These are phyloP conservation scores for Pteria penguin DNA, from an alignment of 2,888 invertebrate species.

Conservation along the genomic window DNA sequence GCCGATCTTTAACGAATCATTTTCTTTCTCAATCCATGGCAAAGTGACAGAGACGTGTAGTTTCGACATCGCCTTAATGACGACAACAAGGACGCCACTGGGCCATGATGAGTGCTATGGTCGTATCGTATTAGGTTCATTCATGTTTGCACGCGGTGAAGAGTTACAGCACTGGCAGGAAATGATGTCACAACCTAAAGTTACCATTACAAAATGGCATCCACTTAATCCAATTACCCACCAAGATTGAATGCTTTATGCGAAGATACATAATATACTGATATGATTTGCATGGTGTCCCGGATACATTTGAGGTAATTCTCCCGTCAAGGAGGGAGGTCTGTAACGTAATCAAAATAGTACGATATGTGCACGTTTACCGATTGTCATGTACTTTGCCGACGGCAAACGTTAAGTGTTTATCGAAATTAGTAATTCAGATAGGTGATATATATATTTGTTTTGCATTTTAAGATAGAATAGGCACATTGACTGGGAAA, in stretches of 20 bases:
- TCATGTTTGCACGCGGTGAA: constrained; percentile 77
- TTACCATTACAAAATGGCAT: constrained; percentile 65
- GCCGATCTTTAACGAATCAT: constrained; percentile 74
- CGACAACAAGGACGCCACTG: constrained; percentile 45
- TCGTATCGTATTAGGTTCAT: constrained; percentile 73
- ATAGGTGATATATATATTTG: no score
- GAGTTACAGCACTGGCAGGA: constrained; percentile 78
- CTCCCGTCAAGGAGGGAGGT: no score
- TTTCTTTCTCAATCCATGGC: constrained; percentile 73
- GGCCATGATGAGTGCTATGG: constrained; percentile 69
- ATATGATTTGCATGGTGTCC: no score
- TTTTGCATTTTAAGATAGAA: no score
- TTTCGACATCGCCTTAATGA: constrained; percentile 67
- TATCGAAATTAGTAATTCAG: no score
- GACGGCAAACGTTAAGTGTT: no score
- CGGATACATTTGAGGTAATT: no score
- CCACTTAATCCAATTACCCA: constrained; percentile 34
- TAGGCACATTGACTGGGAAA: no score
- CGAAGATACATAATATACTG: not conserved
- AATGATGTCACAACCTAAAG: constrained; percentile 73
- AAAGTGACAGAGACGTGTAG: constrained; percentile 73
- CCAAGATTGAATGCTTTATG: constrained; percentile 4
- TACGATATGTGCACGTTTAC: no score
- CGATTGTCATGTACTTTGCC: no score
- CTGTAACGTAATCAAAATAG: no score